phyloP scores from a whole-genome alignment of 1,140 invertebrate species.

The Aphaenogaster ashmeadi region DNA sequence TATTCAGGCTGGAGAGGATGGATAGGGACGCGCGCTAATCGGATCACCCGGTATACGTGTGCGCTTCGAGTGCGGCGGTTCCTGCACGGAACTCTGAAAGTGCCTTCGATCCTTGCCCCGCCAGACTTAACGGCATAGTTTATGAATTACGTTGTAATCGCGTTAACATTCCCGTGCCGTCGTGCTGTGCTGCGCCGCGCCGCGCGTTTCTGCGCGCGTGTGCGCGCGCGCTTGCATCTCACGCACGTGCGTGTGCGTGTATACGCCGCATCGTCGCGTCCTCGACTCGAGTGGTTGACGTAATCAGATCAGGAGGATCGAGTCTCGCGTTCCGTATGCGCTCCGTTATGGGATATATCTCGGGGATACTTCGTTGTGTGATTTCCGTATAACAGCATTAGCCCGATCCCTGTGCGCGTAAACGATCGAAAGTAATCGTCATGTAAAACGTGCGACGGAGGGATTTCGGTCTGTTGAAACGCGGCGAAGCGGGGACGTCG shows the following conservation, averaged over 20 bases:
- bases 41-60: slow-evolving; percentile 58
- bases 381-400: slow-evolving; percentile 41
- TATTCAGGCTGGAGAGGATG: slow-evolving; percentile 33
- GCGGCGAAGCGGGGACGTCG: background rate
- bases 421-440: slow-evolving; percentile 36
- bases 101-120: slow-evolving; percentile 68
- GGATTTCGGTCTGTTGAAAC: slow-evolving; percentile 25
- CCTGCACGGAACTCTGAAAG: slow-evolving; percentile 69
- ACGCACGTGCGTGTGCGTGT: background rate
- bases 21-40: slow-evolving; percentile 64
- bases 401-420: background rate
- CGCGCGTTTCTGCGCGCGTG: slow-evolving; percentile 41
- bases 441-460: slow-evolving; percentile 12
- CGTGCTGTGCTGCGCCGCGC: slow-evolving; percentile 3
- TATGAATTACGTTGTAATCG: slow-evolving; percentile 78
- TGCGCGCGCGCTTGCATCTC: background rate
- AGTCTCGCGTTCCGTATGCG: slow-evolving; percentile 12
- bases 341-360: slow-evolving; percentile 33
- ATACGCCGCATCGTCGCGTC: slow-evolving; percentile 15
- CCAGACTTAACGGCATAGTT: slow-evolving; percentile 72
- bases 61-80: slow-evolving; percentile 64
- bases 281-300: slow-evolving; percentile 49
- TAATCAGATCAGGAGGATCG: slow-evolving; percentile 60
- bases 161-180: slow-evolving; percentile 71
- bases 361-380: slow-evolving; percentile 49